Base-by-base conservation (phyloP, 2,888 invertebrate genomes). In the Ceriagrion tenellum region DNA sequence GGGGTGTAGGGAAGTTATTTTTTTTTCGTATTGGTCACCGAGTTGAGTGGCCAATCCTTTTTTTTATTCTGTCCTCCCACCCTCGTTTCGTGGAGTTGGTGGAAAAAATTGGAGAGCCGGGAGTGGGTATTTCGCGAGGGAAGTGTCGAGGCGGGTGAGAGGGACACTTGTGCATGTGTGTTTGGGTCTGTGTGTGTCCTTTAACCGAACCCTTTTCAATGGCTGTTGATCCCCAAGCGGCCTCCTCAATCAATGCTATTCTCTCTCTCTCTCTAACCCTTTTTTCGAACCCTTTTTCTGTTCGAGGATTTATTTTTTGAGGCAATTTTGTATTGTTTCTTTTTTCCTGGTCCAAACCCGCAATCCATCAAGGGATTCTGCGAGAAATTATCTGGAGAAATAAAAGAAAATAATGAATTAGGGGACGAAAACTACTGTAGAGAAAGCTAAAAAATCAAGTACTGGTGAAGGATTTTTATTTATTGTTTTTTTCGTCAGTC, bases 221-320 rank as follows among this genome's bases (percentile, higher is more conserved):
- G 40, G 91, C 91, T 47, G 59, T 69, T 69, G 93, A 93, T 47
- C 47, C 93, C 12, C 93, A 0, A 69, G 74, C 93, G 56, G 59
- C 35, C 55, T 63, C 69, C 93, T 93, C 93, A 93, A 93, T 93
- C 93, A 93, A 93, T 93, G 93, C 6, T 69, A 26, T n/a, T 2
- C 81, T 12, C 81, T 16, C n/a, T 47, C 69, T 40, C 93, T n/a
- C n/a, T n/a, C n/a, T 47, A 63, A 16, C 59, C 59, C 59, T 20
- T 59, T 93, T 93, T 55, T 35, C 47, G 47, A 47, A 55, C n/a
- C 55, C 47, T 47, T 89, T 55, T 59, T 55, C 47, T 26, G 47
- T 47, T 40, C 47, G 23, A n/a, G 26, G 18, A n/a, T 93, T 2
- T 47, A 47, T 47, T 47, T 47, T 93, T 74, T 63, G 35, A 16